These are phyloP conservation scores for Aphelinus atriplicis DNA, from an alignment of 1,140 invertebrate species.

Conservation along the genomic window DNA sequence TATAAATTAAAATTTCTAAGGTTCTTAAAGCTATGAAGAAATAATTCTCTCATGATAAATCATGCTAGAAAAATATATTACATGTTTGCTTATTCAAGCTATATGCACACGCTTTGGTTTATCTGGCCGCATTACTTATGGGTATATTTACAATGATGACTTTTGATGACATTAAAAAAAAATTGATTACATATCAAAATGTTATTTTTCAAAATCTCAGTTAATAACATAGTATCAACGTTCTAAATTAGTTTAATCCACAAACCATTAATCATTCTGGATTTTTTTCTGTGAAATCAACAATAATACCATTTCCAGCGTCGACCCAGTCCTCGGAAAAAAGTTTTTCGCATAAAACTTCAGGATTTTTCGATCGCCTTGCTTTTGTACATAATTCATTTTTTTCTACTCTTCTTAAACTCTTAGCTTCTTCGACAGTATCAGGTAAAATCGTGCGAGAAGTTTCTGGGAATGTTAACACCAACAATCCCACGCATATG, in stretches of 20 bases:
- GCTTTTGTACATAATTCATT: slow-evolving; percentile 26
- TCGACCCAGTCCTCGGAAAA: slow-evolving; percentile 59
- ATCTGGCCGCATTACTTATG: slow-evolving; percentile 27
- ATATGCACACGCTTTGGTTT: slow-evolving; percentile 36
- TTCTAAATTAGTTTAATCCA: background rate
- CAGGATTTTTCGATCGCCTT: slow-evolving; percentile 43
- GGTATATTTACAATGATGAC: slow-evolving; percentile 29
- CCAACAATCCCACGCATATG: slow-evolving; percentile 69
- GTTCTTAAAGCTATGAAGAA: no score
- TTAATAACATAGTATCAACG: no score
- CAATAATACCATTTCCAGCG: slow-evolving; percentile 58
- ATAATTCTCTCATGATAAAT: no score
- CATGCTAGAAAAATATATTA: slow-evolving; percentile 24
- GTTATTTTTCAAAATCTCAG: no score
- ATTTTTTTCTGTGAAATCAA: slow-evolving; percentile 57
- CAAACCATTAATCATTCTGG: slow-evolving; percentile 2
- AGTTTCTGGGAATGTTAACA: slow-evolving; percentile 75
- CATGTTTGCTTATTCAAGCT: slow-evolving; percentile 14
- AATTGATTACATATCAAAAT: no score
- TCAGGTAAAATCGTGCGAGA: slow-evolving; percentile 72
- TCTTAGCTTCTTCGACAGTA: slow-evolving; percentile 72
- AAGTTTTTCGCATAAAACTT: slow-evolving; percentile 54
- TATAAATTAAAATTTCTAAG: no score
- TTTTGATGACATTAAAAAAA: no score
- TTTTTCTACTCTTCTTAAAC: slow-evolving; percentile 42